These are phyloP conservation scores for Panurus biarmicus DNA, from an alignment of 2,113 vertebrate genomes.

Conservation along the genomic window DNA sequence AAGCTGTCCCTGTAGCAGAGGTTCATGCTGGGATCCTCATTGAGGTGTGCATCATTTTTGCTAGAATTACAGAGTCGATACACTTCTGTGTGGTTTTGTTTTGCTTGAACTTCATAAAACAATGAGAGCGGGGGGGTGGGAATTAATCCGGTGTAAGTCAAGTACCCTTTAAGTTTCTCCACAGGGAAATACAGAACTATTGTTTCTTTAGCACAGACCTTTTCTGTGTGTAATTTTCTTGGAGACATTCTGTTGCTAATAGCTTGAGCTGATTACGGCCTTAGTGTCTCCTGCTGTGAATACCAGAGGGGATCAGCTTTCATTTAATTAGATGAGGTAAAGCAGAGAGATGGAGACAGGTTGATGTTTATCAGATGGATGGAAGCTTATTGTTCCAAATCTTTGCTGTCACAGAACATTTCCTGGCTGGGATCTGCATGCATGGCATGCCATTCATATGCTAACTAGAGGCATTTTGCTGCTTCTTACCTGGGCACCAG, in stretches of 20 bases:
- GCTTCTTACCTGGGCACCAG: not conserved
- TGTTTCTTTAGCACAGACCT: not conserved
- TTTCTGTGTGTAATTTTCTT: not conserved
- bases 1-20: not conserved
- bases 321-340: slow-evolving; percentile 41
- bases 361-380: slow-evolving; percentile 2
- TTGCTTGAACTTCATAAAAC: not conserved
- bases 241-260: slow-evolving; percentile 2
- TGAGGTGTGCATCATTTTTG: not conserved
- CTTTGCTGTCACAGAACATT: not conserved
- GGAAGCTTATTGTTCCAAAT: slow-evolving; percentile 28
- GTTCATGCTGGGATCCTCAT: accelerated
- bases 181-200: not conserved
- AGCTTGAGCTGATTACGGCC: slow-evolving; percentile 31
- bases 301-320: slow-evolving; percentile 7
- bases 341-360: not conserved
- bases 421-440: not conserved
- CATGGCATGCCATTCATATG: not conserved
- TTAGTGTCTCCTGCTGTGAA: not conserved
- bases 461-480: not conserved
- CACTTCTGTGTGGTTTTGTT: not conserved
- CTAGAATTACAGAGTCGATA: not conserved
- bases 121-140: accelerated
- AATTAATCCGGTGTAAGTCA: not conserved
- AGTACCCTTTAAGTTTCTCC: not conserved